These are phyloP conservation scores for Narcine bancroftii DNA, from an alignment of 2,113 vertebrate species.

Conservation along the genomic window DNA sequence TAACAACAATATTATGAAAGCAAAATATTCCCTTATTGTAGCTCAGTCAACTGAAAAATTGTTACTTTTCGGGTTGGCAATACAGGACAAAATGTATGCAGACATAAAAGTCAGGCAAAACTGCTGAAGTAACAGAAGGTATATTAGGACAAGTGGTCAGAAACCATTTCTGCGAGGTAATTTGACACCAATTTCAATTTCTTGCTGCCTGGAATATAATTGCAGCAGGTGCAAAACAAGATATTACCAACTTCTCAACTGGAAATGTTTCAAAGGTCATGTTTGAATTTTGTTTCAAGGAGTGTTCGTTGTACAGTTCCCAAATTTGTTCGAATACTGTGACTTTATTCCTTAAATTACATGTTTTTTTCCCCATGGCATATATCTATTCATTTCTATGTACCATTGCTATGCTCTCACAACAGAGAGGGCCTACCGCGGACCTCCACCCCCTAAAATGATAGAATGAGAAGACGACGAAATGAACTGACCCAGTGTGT, in stretches of 20 bases:
- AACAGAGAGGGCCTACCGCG: too few relatives aligned
- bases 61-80: neutral
- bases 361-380: too few relatives aligned
- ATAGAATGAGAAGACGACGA: too few relatives aligned
- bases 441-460: too few relatives aligned
- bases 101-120: neutral
- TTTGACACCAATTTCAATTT: conserved; percentile 1
- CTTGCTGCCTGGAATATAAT: neutral
- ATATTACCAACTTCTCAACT: neutral
- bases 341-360: too few relatives aligned
- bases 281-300: neutral
- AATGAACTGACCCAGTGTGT: too few relatives aligned
- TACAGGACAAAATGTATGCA: neutral
- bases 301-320: too few relatives aligned
- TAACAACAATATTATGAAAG: neutral
- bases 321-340: too few relatives aligned
- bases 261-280: neutral
- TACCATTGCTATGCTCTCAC: too few relatives aligned
- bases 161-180: neutral
- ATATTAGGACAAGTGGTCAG: neutral
- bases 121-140: neutral
- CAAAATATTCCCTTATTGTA: neutral
- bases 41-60: neutral
- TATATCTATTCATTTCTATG: too few relatives aligned
- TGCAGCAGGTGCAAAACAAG: neutral